Evolutionary conservation across 2,113 vertebrate genomes (phyloP).

Genomic region (Piaya cayana): DNA sequence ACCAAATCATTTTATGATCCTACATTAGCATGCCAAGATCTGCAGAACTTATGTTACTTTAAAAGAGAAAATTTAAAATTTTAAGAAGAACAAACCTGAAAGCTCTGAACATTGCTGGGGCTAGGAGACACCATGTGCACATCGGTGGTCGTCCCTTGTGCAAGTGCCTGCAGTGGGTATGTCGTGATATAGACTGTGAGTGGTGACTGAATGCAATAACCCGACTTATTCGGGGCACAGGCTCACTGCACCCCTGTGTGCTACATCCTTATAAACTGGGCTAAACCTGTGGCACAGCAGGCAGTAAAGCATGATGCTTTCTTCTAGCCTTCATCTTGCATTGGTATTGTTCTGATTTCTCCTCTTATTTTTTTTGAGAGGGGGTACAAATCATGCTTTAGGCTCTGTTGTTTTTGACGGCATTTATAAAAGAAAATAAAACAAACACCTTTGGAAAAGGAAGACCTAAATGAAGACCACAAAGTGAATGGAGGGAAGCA

Average conservation of each 20-base stretch:
- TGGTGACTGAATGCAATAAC: background rate
- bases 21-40: accelerated
- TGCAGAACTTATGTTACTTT: background rate
- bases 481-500: background rate
- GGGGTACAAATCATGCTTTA: background rate
- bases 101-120: background rate
- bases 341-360: background rate
- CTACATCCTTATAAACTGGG: background rate
- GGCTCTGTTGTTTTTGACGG: background rate
- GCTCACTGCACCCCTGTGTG: accelerated
- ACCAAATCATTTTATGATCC: too few species aligned
- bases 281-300: background rate
- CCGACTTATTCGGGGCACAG: background rate
- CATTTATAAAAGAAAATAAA: background rate
- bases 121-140: background rate
- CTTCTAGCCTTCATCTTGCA: background rate
- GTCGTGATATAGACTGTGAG: accelerated
- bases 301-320: accelerated
- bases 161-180: accelerated
- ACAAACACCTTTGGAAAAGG: background rate
- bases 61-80: background rate
- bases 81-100: background rate
- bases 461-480: background rate
- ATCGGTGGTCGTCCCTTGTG: background rate
- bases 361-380: background rate